These are phyloP conservation scores for Tillus elongatus DNA, from an alignment of 2,888 invertebrate species.

Conservation along the genomic window DNA sequence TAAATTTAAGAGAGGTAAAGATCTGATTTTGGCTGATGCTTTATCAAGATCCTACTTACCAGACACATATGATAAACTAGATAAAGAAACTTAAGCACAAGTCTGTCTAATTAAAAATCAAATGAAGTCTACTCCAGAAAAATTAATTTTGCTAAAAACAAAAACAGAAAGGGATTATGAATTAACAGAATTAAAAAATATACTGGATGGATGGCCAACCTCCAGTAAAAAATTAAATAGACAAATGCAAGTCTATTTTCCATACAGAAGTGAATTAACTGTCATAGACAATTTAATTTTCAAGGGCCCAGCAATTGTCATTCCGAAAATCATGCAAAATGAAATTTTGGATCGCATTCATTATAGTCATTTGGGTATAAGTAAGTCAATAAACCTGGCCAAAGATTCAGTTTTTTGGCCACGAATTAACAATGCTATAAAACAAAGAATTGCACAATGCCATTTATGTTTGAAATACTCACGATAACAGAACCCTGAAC, in stretches of 20 bases:
- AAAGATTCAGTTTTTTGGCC: conserved; percentile 17
- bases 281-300: conserved; percentile 13
- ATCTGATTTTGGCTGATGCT: conserved; percentile 15
- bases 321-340: conserved; percentile 14
- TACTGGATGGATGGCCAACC: conserved; percentile 16
- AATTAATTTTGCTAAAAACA: conserved; percentile 12
- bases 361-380: conserved; percentile 16
- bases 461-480: conserved; percentile 14
- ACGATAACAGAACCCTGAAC: conserved; percentile 15
- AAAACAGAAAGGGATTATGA: conserved; percentile 11
- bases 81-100: conserved; percentile 9
- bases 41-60: conserved; percentile 11
- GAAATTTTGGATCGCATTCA: conserved; percentile 16
- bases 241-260: conserved; percentile 13
- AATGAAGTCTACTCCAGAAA: conserved; percentile 13
- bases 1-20: conserved; percentile 13
- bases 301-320: conserved; percentile 12
- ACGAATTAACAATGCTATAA: conserved; percentile 16
- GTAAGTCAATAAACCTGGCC: conserved; percentile 15
- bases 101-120: conserved; percentile 9
- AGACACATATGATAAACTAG: conserved; percentile 7
- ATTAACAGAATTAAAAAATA: conserved; percentile 9
- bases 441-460: conserved; percentile 13
- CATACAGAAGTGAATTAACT: conserved; percentile 12
- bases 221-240: conserved; percentile 10